phyloP scores from a whole-genome alignment of 2,888 invertebrate species.

The Ischnura elegans region DNA sequence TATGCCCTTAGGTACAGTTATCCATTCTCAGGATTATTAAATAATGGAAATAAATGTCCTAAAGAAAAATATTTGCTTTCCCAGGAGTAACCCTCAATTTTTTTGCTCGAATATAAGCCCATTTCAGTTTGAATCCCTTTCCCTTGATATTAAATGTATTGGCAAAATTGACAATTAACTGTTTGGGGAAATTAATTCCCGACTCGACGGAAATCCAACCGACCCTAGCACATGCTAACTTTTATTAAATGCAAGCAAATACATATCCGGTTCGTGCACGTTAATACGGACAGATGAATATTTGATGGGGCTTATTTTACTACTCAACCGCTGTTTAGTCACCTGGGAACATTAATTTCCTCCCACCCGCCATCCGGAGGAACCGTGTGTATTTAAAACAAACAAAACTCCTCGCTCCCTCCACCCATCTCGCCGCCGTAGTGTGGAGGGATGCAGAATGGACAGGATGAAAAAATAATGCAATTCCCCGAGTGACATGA shows the following conservation, averaged over 20 bases:
- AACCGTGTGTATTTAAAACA: constrained; percentile 36
- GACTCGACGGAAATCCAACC: background rate
- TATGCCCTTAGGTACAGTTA: too few relatives aligned
- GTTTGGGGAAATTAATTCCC: background rate
- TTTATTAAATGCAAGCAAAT: background rate
- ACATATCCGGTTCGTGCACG: background rate
- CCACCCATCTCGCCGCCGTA: background rate
- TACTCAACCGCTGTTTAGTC: background rate
- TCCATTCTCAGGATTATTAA: too few relatives aligned
- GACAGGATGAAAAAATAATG: background rate
- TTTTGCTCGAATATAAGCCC: background rate
- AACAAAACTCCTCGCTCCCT: background rate
- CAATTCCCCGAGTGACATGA: constrained; percentile 23
- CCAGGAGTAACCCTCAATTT: background rate
- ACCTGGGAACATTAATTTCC: constrained; percentile 49
- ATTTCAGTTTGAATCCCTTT: background rate
- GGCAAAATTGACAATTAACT: background rate
- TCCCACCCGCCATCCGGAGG: background rate
- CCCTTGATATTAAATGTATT: background rate
- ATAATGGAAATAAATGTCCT: background rate
- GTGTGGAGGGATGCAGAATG: background rate
- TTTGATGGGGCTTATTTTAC: background rate
- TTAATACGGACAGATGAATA: background rate
- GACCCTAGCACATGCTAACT: background rate
- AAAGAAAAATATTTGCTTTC: background rate